Percentiles rank a stretch among this genome's conserved stretches.
These are phyloP conservation scores for Colletes latitarsis DNA, from an alignment of 1,140 invertebrate species.

Conservation along the genomic window DNA sequence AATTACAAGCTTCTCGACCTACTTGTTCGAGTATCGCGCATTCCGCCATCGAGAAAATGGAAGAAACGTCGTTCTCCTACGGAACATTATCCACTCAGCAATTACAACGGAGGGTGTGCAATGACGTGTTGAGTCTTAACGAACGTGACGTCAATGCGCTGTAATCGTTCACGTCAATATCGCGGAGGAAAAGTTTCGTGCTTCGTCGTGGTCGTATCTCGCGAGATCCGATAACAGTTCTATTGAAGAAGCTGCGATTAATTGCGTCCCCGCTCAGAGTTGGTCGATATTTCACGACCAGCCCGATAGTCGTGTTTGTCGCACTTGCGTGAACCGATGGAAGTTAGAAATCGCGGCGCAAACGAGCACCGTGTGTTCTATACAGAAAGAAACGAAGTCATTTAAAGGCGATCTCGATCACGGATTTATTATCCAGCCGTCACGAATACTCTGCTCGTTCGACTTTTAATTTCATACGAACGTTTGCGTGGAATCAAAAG, in stretches of 20 bases:
- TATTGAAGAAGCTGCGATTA: conserved; percentile 57
- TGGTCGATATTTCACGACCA: conserved; percentile 27
- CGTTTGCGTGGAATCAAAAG: too few relatives aligned
- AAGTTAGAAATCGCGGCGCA: conserved; percentile 4
- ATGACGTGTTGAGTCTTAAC: conserved; percentile 46
- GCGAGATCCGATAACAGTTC: conserved; percentile 35
- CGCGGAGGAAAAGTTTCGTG: conserved; percentile 43
- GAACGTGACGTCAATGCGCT: conserved; percentile 54
- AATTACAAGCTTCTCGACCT: conserved; percentile 34
- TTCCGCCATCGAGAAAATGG: conserved; percentile 5
- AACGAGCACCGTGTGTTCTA: background rate
- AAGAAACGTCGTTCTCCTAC: conserved; percentile 17
- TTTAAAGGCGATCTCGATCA: background rate
- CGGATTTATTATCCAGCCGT: too few relatives aligned
- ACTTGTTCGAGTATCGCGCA: conserved; percentile 1
- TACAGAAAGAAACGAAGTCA: conserved; percentile 2
- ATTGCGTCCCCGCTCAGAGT: conserved; percentile 34
- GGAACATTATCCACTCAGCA: conserved; percentile 38
- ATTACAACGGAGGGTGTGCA: conserved; percentile 35
- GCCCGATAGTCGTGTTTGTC: conserved; percentile 27
- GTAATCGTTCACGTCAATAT: conserved; percentile 55
- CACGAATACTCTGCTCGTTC: too few relatives aligned
- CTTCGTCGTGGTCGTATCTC: conserved; percentile 15
- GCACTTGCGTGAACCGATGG: conserved; percentile 27
- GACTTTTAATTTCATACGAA: too few relatives aligned